phyloP scores from a whole-genome alignment of 2,797 vertebrate species.

The Macroramphosus scolopax region DNA sequence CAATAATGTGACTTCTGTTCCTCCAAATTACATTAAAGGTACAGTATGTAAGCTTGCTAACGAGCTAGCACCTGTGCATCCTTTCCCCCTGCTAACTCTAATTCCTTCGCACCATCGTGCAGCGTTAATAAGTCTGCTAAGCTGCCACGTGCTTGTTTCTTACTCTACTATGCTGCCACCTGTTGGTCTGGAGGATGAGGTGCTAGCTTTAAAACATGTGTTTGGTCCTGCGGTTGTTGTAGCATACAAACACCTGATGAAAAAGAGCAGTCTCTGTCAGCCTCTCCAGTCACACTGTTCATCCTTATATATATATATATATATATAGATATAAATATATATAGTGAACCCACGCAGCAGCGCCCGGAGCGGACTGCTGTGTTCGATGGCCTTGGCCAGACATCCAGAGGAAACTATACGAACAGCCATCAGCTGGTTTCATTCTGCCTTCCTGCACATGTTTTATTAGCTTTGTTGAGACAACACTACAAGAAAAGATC shows the following conservation, averaged over 20 bases:
- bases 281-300: slow-evolving; percentile 10
- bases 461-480: neutral
- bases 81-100: no score
- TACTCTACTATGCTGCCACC: no score
- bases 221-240: no score
- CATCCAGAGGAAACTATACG: slow-evolving; percentile 37
- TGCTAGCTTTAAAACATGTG: no score
- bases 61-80: no score
- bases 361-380: slow-evolving; percentile 14
- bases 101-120: no score
- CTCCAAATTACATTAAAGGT: no score
- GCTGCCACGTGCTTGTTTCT: no score
- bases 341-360: slow-evolving; percentile 40
- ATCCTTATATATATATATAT: slow-evolving; percentile 9
- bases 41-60: slow-evolving; percentile 1
- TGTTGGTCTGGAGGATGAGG: no score
- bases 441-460: neutral
- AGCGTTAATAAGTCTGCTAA: no score
- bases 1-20: neutral
- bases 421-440: slow-evolving; percentile 12
- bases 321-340: no score
- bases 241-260: no score
- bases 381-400: slow-evolving; percentile 26
- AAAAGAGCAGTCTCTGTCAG: slow-evolving; percentile 12
- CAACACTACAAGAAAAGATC: neutral